phyloP scores from a whole-genome alignment of 2,888 invertebrate species.

The Platyscelio sp. region DNA sequence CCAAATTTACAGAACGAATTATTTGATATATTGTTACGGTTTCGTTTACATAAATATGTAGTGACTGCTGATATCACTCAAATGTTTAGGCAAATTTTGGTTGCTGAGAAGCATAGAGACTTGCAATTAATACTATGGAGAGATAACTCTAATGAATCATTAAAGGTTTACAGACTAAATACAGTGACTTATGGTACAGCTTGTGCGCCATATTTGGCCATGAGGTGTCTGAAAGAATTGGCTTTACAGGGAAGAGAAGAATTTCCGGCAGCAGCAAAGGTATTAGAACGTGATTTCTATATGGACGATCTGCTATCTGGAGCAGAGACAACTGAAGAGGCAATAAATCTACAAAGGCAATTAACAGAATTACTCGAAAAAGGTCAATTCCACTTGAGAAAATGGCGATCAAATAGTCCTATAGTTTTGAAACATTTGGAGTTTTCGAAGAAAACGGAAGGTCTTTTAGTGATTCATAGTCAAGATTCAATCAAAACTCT shows the following conservation, averaged over 20 bases:
- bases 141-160: not conserved
- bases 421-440: not conserved
- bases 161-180: conserved; percentile 3
- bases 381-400: conserved; percentile 45
- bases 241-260: not conserved
- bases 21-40: not conserved
- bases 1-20: not conserved
- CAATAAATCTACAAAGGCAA: not conserved
- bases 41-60: not conserved
- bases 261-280: not conserved
- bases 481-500: conserved; percentile 53
- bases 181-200: conserved; percentile 31
- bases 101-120: not conserved
- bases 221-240: conserved; percentile 1
- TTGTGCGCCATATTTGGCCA: conserved; percentile 12
- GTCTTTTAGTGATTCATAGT: conserved; percentile 30
- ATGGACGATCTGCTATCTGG: conserved; percentile 8
- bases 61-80: not conserved
- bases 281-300: conserved; percentile 2
- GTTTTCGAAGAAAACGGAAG: not conserved
- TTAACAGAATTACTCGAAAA: not conserved
- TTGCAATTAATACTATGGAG: conserved; percentile 26
- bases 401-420: conserved; percentile 48
- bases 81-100: conserved; percentile 21
- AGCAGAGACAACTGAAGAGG: not conserved